A percentile compares a stretch with the other conserved stretches of the same genome.
phyloP scores from a whole-genome alignment of 2,113 vertebrate species.

The Lates calcarifer region DNA sequence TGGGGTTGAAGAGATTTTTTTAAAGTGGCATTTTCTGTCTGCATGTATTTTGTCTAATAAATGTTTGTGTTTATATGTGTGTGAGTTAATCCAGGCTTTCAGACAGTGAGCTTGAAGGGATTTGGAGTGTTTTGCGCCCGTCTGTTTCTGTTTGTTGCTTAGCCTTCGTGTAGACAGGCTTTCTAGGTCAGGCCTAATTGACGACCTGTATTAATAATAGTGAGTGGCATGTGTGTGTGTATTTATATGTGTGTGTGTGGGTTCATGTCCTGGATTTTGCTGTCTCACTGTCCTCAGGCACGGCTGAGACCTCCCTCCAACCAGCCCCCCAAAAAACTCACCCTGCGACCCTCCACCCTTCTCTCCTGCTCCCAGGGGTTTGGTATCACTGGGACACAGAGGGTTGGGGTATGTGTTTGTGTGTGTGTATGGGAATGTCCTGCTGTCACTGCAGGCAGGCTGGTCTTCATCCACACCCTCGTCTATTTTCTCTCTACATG shows the following conservation, averaged over 20 bases:
- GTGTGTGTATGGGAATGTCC: constrained; percentile 31
- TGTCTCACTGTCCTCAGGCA: constrained; percentile 71
- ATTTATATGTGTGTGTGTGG: constrained; percentile 43
- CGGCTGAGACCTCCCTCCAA: constrained; percentile 21
- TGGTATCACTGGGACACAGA: constrained; percentile 6
- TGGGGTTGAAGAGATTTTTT: constrained; percentile 11
- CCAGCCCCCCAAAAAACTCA: constrained; percentile 5
- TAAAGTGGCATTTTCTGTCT: constrained; percentile 24
- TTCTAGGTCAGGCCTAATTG: constrained; percentile 81
- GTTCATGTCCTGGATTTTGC: constrained; percentile 66
- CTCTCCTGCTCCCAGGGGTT: constrained; percentile 1
- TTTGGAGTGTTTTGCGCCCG: constrained; percentile 48
- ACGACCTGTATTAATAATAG: constrained; percentile 74
- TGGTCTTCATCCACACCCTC: constrained; percentile 11
- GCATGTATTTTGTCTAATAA: constrained; percentile 26
- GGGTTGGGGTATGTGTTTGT: constrained; percentile 2
- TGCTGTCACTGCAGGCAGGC: constrained; percentile 44
- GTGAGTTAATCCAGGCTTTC: constrained; percentile 71
- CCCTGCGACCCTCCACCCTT: neutral
- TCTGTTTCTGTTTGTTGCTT: constrained; percentile 62
- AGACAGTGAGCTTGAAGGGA: constrained; percentile 53
- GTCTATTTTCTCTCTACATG: constrained; percentile 52
- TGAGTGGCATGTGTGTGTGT: constrained; percentile 49
- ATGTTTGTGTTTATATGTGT: constrained; percentile 49
- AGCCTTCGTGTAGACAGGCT: constrained; percentile 74